phyloP scores from a whole-genome alignment of 2,888 invertebrate species.

The Torymus auratus region DNA sequence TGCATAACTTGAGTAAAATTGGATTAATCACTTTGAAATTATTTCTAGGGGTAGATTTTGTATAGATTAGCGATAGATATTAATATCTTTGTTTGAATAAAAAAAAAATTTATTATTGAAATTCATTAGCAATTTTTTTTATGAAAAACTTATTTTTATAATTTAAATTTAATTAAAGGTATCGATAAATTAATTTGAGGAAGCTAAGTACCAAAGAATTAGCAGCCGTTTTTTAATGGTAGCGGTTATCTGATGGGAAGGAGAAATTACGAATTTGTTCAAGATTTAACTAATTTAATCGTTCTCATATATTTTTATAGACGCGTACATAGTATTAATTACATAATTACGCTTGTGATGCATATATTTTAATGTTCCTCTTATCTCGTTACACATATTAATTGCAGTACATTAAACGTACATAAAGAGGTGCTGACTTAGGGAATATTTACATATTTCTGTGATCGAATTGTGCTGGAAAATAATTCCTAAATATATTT shows the following conservation, averaged over 20 bases:
- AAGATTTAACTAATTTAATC: conserved; percentile 56
- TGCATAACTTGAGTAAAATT: no score
- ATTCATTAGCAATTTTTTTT: no score
- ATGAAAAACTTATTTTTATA: no score
- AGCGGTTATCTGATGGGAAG: background rate
- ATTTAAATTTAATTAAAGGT: no score
- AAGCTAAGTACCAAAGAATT: no score
- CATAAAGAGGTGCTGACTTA: conserved; percentile 65
- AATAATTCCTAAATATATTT: conserved; percentile 61
- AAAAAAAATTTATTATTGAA: no score
- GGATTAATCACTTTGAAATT: no score
- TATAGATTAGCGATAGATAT: no score
- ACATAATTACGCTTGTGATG: conserved; percentile 48
- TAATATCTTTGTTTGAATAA: no score
- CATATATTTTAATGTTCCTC: conserved; percentile 42
- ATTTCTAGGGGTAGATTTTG: no score
- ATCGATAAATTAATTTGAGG: no score
- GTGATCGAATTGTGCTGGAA: conserved; percentile 69
- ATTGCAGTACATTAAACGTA: conserved; percentile 71
- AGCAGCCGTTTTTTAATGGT: no score
- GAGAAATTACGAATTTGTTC: conserved; percentile 4
- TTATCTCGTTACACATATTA: conserved; percentile 61
- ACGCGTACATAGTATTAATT: conserved; percentile 51
- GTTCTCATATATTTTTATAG: conserved; percentile 50
- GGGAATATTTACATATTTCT: conserved; percentile 61